These are phyloP conservation scores for Dryadula phaetusa DNA, from an alignment of 2,888 invertebrate species.

Conservation along the genomic window DNA sequence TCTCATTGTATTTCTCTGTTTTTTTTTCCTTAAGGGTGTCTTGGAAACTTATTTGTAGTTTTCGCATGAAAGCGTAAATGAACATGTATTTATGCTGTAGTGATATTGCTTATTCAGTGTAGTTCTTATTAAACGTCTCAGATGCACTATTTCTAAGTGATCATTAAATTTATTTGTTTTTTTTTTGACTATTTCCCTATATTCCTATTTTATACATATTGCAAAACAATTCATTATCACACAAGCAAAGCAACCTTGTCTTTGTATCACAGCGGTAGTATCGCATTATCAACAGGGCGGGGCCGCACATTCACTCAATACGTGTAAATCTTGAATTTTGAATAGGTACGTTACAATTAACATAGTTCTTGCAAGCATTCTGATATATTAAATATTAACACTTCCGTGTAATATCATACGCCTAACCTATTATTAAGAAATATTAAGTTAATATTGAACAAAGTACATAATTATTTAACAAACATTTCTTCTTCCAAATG, in stretches of 20 bases:
- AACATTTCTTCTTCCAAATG: too few relatives aligned
- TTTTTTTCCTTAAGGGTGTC: too few relatives aligned
- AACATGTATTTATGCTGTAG: too few relatives aligned
- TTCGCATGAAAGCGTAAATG: too few relatives aligned
- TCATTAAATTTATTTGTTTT: background rate
- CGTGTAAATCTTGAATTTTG: slow-evolving; percentile 32
- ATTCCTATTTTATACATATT: background rate
- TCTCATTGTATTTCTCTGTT: too few relatives aligned
- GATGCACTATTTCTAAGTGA: too few relatives aligned
- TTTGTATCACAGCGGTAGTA: slow-evolving; percentile 63
- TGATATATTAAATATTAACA: background rate
- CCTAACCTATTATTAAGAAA: background rate
- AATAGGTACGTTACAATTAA: slow-evolving; percentile 26
- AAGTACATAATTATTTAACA: too few relatives aligned
- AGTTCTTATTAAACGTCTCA: too few relatives aligned
- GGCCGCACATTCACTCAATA: slow-evolving; percentile 56
- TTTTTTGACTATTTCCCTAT: background rate
- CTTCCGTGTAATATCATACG: background rate
- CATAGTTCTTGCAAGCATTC: background rate
- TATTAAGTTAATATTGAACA: too few relatives aligned
- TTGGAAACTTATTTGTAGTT: too few relatives aligned
- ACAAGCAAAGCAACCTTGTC: slow-evolving; percentile 47
- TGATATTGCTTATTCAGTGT: too few relatives aligned
- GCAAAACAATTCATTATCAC: background rate
- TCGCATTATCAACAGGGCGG: slow-evolving; percentile 62